Percentiles rank a stretch among this genome's conserved stretches.
phyloP scores from a whole-genome alignment of 2,113 vertebrate genomes.

The Cyprinodon variegatus region DNA sequence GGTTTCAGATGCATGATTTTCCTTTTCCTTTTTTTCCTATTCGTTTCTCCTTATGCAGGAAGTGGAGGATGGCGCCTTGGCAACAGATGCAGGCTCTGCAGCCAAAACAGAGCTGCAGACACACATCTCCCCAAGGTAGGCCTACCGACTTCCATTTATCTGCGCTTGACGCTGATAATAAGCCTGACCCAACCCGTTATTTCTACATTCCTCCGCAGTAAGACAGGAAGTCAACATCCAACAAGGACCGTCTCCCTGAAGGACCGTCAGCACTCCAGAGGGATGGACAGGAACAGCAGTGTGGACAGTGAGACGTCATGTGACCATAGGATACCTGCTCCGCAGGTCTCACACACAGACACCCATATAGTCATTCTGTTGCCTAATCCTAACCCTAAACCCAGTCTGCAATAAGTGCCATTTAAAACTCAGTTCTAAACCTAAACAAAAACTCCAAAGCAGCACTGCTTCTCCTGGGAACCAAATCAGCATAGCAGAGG shows the following conservation, averaged over 20 bases:
- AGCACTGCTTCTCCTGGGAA: too few relatives aligned
- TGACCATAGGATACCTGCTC: constrained; percentile 47
- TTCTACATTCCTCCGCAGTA: background rate
- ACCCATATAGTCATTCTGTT: too few relatives aligned
- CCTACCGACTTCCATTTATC: too few relatives aligned
- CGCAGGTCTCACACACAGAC: constrained; percentile 30
- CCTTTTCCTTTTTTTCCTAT: constrained; percentile 14
- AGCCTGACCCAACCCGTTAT: too few relatives aligned
- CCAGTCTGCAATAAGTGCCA: too few relatives aligned
- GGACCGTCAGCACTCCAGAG: constrained; percentile 71
- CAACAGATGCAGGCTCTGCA: constrained; percentile 45
- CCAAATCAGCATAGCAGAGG: too few relatives aligned
- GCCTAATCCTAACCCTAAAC: too few relatives aligned
- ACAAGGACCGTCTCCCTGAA: constrained; percentile 65
- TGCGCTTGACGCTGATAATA: too few relatives aligned
- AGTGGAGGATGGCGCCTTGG: constrained; percentile 36
- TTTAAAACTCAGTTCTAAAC: too few relatives aligned
- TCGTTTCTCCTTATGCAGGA: constrained; percentile 6
- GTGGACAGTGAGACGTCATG: constrained; percentile 67
- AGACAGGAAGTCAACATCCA: constrained; percentile 35
- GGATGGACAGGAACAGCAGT: constrained; percentile 66
- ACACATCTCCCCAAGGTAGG: too few relatives aligned
- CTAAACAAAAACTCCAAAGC: too few relatives aligned
- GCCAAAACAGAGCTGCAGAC: constrained; percentile 27
- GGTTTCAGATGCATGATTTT: background rate